These are phyloP conservation scores for Galeopsomyia nigrocyanea DNA, from an alignment of 2,888 invertebrate species.

Conservation along the genomic window DNA sequence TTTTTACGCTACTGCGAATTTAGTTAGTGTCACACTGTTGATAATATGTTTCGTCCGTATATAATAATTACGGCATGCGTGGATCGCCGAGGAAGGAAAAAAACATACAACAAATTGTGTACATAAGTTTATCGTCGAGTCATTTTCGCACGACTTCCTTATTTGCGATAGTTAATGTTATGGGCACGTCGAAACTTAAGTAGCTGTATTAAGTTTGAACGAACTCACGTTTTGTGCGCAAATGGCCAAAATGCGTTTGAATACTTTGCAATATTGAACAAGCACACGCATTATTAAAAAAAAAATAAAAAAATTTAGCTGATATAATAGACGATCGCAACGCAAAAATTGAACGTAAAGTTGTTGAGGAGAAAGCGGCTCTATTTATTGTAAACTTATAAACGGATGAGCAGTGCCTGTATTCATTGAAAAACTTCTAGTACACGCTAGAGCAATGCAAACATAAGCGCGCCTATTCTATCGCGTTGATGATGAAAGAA, in stretches of 20 bases:
- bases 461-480: conserved; percentile 19
- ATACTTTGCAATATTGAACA: no score
- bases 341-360: no score
- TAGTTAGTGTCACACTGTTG: background rate
- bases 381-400: no score
- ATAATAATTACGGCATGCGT: background rate
- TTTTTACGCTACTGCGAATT: no score
- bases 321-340: no score
- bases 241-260: no score
- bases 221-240: no score
- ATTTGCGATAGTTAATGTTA: conserved; percentile 1
- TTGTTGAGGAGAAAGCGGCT: no score
- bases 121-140: conserved; percentile 29
- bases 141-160: background rate
- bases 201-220: background rate
- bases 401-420: conserved; percentile 15
- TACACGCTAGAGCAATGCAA: conserved; percentile 43
- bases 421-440: conserved; percentile 37
- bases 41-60: conserved; percentile 1
- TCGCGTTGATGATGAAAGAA: conserved; percentile 23
- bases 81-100: background rate
- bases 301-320: no score
- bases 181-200: conserved; percentile 21
- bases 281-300: no score
- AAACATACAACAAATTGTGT: conserved; percentile 1